Conservation (phyloP, 2,113 vertebrate genomes). For the Myodes glareolus region DNA sequence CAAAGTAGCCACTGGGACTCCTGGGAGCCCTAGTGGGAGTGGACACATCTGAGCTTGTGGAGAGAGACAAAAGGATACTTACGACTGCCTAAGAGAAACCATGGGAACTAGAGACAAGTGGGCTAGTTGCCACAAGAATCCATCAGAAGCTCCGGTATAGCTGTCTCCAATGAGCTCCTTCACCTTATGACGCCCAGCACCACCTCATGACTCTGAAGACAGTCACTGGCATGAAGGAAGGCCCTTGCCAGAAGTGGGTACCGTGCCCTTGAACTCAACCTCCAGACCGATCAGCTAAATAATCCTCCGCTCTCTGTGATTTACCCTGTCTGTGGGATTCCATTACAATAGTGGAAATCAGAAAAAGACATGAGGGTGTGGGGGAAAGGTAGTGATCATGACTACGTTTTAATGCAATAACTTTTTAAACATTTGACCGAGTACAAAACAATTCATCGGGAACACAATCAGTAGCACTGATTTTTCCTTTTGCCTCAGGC, state of each 20-base stretch:
- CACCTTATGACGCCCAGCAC: no score
- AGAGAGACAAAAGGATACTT: neutral
- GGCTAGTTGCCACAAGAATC: neutral
- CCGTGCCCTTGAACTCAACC: neutral
- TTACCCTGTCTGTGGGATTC: neutral
- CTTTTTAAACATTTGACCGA: slow-evolving; percentile 16
- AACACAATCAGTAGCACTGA: slow-evolving; percentile 16
- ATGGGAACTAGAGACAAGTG: neutral
- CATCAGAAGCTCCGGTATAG: no score
- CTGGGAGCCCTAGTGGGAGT: neutral
- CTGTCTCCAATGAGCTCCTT: neutral
- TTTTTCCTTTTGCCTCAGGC: slow-evolving; percentile 40
- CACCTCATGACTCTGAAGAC: neutral
- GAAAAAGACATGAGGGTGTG: neutral
- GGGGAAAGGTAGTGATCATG: neutral
- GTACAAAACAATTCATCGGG: neutral
- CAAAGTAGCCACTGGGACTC: neutral
- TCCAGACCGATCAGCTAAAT: neutral
- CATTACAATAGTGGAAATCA: neutral
- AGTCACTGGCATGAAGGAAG: neutral
- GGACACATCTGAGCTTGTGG: neutral
- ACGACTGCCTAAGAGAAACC: neutral
- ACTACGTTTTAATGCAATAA: neutral
- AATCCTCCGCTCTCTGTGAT: neutral
- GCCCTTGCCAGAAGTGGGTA: neutral